phyloP scores from a whole-genome alignment of 2,797 vertebrate species.

The Sebastes iracundus region DNA sequence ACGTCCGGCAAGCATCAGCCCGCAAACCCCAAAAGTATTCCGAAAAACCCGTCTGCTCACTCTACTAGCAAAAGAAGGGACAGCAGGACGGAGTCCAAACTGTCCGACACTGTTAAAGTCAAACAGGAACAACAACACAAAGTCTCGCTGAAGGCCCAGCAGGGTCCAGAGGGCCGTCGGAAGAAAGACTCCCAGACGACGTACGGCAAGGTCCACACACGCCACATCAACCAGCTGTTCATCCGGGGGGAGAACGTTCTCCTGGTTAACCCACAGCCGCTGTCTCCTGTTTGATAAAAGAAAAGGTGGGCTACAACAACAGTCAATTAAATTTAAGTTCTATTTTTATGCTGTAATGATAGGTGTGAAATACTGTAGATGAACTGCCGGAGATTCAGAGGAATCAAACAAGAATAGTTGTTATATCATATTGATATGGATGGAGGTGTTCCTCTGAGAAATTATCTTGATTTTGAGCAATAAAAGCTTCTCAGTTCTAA shows the following conservation, averaged over 20 bases:
- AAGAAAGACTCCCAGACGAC: slow-evolving; percentile 71
- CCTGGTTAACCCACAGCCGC: slow-evolving; percentile 91
- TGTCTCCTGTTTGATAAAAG: slow-evolving; percentile 16
- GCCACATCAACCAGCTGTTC: slow-evolving; percentile 97
- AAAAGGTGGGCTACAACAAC: not conserved
- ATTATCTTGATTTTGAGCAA: slow-evolving; percentile 33
- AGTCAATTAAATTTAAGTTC: not conserved
- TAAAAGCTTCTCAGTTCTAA: slow-evolving; percentile 42
- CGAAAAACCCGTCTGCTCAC: not conserved
- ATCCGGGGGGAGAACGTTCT: slow-evolving; percentile 95
- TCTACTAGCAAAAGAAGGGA: not conserved
- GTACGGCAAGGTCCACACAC: slow-evolving; percentile 90
- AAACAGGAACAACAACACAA: slow-evolving; percentile 1
- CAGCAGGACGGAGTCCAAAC: not conserved
- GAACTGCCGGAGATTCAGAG: not conserved
- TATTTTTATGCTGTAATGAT: not conserved
- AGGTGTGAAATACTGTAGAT: not conserved
- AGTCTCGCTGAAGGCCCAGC: not conserved
- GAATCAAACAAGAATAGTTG: slow-evolving; percentile 21
- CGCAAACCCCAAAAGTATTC: not conserved
- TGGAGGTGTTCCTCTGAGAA: slow-evolving; percentile 50
- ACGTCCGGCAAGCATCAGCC: not conserved
- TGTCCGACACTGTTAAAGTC: not conserved
- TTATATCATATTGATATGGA: slow-evolving; percentile 84
- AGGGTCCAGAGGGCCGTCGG: not conserved